A percentile compares a stretch with the other conserved stretches of the same genome.
Conservation (phyloP, 2,888 invertebrate species). For the Drosophila borborema region DNA sequence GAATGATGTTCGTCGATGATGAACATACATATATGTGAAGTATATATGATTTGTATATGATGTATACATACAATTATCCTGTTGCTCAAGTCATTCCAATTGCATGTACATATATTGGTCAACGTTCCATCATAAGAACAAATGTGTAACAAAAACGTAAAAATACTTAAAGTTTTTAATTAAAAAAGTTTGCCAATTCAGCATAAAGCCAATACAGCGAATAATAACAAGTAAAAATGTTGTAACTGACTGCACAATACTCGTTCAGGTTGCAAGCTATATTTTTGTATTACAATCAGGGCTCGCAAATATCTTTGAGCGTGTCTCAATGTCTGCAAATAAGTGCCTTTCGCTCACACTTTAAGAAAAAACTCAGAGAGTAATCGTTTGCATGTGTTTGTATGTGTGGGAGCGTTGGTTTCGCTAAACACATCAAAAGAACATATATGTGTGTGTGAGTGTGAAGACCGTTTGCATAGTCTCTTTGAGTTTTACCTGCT, state of each 20-base stretch:
- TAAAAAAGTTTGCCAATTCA: background rate
- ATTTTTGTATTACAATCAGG: too few species aligned
- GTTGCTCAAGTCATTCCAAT: background rate
- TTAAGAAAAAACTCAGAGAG: too few species aligned
- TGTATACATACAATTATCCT: too few species aligned
- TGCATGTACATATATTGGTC: background rate
- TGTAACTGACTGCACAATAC: background rate
- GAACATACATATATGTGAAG: background rate
- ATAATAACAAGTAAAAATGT: background rate
- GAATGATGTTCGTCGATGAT: background rate
- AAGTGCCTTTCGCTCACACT: too few species aligned
- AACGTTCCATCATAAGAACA: background rate
- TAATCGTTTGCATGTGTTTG: too few species aligned
- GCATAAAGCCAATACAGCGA: constrained; percentile 16
- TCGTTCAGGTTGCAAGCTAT: background rate
- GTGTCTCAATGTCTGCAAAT: too few species aligned
- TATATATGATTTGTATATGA: background rate
- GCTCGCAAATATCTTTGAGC: too few species aligned
- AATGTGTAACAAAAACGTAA: background rate
- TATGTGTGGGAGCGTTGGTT: too few species aligned
- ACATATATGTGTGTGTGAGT: too few species aligned
- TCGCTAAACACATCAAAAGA: too few species aligned
- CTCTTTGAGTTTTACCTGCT: too few species aligned
- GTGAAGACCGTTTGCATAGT: too few species aligned
- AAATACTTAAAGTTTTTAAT: background rate